Base-by-base conservation (phyloP, 2,113 vertebrate genomes). In the Bostrychus sinensis region DNA sequence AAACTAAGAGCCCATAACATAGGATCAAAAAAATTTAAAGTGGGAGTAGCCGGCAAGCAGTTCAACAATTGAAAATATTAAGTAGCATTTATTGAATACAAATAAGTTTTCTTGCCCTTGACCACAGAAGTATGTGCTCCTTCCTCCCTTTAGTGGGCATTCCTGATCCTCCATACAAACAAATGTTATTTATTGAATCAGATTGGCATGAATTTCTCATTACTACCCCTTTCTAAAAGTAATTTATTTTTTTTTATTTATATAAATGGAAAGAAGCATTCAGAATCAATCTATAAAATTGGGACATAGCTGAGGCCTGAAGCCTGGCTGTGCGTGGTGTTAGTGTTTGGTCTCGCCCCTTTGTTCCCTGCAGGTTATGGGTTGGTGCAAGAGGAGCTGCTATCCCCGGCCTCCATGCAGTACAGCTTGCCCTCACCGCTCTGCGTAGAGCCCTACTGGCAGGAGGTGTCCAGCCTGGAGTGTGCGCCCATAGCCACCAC, bases 381-480 rank as follows among this genome's bases (percentile, higher is more conserved):
- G 88, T 93, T 95, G 87, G 94, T 95, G 85, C 96, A 95, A 91
- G 97, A 99, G 77, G 97, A 99, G 93, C 93, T 98, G 89, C 93
- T 97, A 73, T 98, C 97, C 83, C 97, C 96, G 0, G 94, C 96
- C 91, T 98, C 97, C 81, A 89, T 97, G 94, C 95, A 95, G 89
- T 98, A 97, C 89, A 93, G 91, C 60, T 92, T 98, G 88, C 95
- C 96, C 82, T 97, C 96, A 81, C 96, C 96, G 0, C 93, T 98
- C 86, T 92, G 93, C n/a, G 89, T 88, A 32, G 97, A 99, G 91
- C 95, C 94, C 81, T 98, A 96, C 91, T 99, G 96, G 97, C 96
- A 93, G 86, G 97, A 99, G 85, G 96, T 97, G 83, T 94, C 95
- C 66, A 94, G 95, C 89, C 91, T 97, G 64, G 96, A 98, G 45